Evolutionary conservation across 30 jellyfish, hydroid and myxozoan genomes (phyloP).

Genomic region (Aurelia coerulea): DNA sequence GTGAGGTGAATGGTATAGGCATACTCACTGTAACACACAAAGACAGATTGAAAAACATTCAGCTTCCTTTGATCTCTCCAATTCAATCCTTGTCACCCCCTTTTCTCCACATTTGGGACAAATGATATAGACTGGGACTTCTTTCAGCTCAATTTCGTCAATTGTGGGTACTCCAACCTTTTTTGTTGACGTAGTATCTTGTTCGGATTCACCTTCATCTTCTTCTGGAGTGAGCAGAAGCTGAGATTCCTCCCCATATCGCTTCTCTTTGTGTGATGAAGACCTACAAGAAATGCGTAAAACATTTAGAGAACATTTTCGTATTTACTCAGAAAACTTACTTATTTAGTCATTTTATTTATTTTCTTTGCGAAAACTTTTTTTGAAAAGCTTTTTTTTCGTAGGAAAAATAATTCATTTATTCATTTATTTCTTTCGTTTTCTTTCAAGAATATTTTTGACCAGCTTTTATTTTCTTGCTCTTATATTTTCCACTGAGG

Average conservation of each 20-base stretch:
- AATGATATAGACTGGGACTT: constrained; percentile 81
- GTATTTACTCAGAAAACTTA: too few species aligned
- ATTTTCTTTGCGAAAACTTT: too few species aligned
- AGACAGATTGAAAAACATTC: constrained; percentile 51
- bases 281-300: constrained; percentile 10
- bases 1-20: background rate
- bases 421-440: too few species aligned
- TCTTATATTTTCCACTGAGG: too few species aligned
- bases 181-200: constrained; percentile 8
- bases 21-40: constrained; percentile 70
- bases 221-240: constrained; percentile 18
- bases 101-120: constrained; percentile 84
- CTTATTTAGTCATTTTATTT: too few species aligned
- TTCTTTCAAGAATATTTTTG: too few species aligned
- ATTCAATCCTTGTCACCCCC: constrained; percentile 78
- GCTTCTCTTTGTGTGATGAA: constrained; percentile 39
- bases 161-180: constrained; percentile 79
- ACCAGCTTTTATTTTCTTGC: too few species aligned
- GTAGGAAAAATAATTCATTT: too few species aligned
- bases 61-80: constrained; percentile 69
- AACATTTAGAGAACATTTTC: background rate
- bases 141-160: constrained; percentile 73
- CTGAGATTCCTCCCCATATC: constrained; percentile 40
- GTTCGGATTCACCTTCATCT: constrained; percentile 29
- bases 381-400: too few species aligned